phyloP scores from a whole-genome alignment of 2,113 vertebrate genomes.

The Calyptomena viridis region DNA sequence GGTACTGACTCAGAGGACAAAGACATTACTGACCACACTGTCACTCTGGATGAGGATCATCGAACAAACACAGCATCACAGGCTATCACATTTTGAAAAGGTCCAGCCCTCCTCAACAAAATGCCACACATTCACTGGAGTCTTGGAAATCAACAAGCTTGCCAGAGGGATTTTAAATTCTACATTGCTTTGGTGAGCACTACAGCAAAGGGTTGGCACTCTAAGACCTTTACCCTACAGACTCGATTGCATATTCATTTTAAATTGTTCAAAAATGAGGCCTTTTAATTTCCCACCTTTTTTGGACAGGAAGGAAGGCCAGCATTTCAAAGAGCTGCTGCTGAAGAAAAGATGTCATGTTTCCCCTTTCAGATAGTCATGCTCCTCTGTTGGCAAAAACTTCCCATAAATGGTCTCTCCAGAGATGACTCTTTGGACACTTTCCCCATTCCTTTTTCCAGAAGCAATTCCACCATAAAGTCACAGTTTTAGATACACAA shows the following conservation, averaged over 20 bases:
- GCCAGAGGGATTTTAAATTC: neutral
- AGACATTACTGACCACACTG: neutral
- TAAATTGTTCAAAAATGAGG: neutral
- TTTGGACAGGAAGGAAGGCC: neutral
- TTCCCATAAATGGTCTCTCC: neutral
- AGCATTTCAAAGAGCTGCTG: neutral
- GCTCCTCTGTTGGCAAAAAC: neutral
- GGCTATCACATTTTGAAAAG: neutral
- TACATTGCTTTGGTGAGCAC: neutral
- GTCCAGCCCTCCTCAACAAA: neutral
- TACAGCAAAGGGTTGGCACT: neutral
- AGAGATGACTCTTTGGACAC: neutral
- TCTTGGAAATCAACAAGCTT: neutral
- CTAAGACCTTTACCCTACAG: neutral
- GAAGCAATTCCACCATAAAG: neutral
- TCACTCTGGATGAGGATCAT: neutral
- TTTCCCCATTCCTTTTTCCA: neutral
- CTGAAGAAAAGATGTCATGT: neutral
- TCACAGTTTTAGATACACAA: neutral
- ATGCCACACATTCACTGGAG: neutral
- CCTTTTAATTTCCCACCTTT: neutral
- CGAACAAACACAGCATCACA: neutral
- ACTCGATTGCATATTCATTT: neutral
- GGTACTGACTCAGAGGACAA: neutral
- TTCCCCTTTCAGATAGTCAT: neutral